Base-by-base conservation (phyloP, 2,113 vertebrate species). In the Ammodytes marinus region DNA sequence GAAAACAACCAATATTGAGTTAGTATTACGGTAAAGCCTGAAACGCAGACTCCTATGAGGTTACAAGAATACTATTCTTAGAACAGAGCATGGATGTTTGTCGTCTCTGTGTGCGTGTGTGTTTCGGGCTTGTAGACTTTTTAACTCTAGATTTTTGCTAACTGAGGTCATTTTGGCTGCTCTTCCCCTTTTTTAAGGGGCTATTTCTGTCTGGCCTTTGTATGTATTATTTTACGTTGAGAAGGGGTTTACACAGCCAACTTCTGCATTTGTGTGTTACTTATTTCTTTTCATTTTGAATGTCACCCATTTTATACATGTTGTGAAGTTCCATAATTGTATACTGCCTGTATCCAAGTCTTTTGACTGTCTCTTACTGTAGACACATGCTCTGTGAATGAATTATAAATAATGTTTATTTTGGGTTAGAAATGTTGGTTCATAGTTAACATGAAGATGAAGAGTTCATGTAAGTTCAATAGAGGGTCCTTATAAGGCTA, bases 401-500 rank as follows among this genome's bases (percentile, higher is more conserved):
- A 5, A 42, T 67, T n/a, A 59, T 10, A 27, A n/a, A 13, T 47
- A 19, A 49, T 12, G 8, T 57, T 47, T 37, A 63, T 45, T 57
- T 65, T 15, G 15, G 8, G 11, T 13, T 13, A 27, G 6, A 46
- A 58, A 27, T 55, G 13, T 11, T 64, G 5, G 17, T 47, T 67
- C 11, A 53, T 4, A 0, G 35, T 59, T 19, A 12, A 69, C 11
- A n/a, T 40, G 17, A 40, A 19, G 19, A 58, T 57, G 15, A 52
- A 8, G 42, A n/a, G 49, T 68, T 73, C 54, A 19, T 71, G 61
- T 74, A 6, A 69, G 69, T 69, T 73, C 35, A 83, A 58, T 5
- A 35, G 42, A 46, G 39, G 71, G n/a, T 49, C 85, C 71, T 65
- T 90, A 79, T 80, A 84, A 78, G 81, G 85, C 60, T 61, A 43